Evolutionary conservation across 2,113 vertebrate genomes (phyloP).

Genomic region (Anthoscopus minutus): DNA sequence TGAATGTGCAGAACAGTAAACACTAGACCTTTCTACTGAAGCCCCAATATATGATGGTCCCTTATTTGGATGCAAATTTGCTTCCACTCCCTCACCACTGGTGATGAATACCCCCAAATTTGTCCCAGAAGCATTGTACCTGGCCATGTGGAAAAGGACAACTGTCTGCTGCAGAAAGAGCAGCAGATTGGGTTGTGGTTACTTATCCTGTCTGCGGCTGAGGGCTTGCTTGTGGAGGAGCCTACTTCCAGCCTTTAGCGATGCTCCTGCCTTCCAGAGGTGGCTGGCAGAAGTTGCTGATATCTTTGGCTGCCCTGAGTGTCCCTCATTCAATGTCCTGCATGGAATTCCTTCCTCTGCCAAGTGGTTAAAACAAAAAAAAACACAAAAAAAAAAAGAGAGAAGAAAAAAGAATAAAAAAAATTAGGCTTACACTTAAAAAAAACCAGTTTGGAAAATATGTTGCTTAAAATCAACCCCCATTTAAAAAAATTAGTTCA

Average conservation of each 20-base stretch:
- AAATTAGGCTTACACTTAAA: not conserved
- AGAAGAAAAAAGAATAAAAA: rapidly evolving
- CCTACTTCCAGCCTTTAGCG: not conserved
- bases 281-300: slow-evolving; percentile 11
- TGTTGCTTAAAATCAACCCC: slow-evolving; percentile 28
- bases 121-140: not conserved
- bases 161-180: not conserved
- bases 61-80: not conserved
- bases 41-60: not conserved
- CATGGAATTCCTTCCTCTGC: not conserved
- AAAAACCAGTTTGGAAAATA: slow-evolving; percentile 43
- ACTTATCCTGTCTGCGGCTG: not conserved
- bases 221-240: not conserved
- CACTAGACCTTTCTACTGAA: not conserved
- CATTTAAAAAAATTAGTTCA: slow-evolving; percentile 56
- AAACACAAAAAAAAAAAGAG: not conserved
- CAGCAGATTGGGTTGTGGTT: not conserved
- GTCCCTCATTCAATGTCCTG: not conserved
- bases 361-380: not conserved
- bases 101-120: not conserved
- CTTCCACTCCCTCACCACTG: not conserved
- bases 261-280: slow-evolving; percentile 9
- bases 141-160: slow-evolving; percentile 9
- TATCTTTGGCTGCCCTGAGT: slow-evolving; percentile 30
- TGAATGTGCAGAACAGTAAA: not conserved